A percentile compares a stretch with the other conserved stretches of the same genome.
Conservation (phyloP, 2,113 vertebrate species). For the Phyllostomus discolor region DNA sequence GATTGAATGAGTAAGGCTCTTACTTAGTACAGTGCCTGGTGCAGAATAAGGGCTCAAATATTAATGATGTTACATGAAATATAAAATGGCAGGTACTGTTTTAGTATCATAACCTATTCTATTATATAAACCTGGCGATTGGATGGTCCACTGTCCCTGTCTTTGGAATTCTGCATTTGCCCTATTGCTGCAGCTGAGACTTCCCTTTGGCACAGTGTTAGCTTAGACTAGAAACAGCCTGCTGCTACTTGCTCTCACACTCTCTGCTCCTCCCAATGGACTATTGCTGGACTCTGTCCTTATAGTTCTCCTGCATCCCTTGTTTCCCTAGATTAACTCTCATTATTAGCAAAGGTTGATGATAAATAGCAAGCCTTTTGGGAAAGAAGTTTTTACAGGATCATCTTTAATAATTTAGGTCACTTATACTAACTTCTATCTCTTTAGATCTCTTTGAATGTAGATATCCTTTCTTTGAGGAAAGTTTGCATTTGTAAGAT, state of each 20-base stretch:
- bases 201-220: not conserved
- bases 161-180: not conserved
- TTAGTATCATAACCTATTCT: not conserved
- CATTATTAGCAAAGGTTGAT: not conserved
- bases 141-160: not conserved
- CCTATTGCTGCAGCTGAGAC: not conserved
- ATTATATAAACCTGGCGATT: not conserved
- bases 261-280: not conserved
- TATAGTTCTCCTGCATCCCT: not conserved
- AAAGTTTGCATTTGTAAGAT: not conserved
- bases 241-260: not conserved
- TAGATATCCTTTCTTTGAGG: not conserved
- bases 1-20: not conserved
- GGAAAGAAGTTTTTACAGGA: not conserved
- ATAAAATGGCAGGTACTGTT: not conserved
- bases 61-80: not conserved
- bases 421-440: not conserved
- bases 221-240: not conserved
- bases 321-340: not conserved
- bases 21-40: not conserved
- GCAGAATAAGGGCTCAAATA: not conserved
- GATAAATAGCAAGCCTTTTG: not conserved
- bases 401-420: not conserved
- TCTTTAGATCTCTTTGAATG: not conserved
- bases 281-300: not conserved